phyloP scores from a whole-genome alignment of 2,888 invertebrate species.

The Priocnemis perturbator region DNA sequence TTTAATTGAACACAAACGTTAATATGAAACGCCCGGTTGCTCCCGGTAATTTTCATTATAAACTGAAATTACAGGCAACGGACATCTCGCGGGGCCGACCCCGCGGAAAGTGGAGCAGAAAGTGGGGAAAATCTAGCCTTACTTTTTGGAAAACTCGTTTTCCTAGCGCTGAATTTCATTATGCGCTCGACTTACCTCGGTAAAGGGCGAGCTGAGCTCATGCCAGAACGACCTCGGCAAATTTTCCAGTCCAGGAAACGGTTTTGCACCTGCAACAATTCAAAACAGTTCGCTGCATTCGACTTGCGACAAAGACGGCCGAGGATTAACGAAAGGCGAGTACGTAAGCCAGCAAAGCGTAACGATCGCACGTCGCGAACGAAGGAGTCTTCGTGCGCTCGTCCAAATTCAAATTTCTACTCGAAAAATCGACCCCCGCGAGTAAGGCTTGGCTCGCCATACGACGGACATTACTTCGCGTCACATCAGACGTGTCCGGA shows the following conservation, averaged over 20 bases:
- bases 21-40: no score
- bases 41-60: no score
- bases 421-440: no score
- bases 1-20: no score
- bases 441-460: no score
- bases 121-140: slow-evolving; percentile 11
- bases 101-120: slow-evolving; percentile 1
- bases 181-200: slow-evolving; percentile 65
- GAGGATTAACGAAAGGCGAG: no score
- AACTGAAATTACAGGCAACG: no score
- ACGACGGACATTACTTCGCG: slow-evolving; percentile 1
- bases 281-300: slow-evolving; percentile 21
- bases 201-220: slow-evolving; percentile 73
- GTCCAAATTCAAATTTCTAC: not conserved
- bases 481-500: not conserved
- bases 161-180: slow-evolving; percentile 1
- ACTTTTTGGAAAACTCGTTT: slow-evolving; percentile 31
- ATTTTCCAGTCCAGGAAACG: slow-evolving; percentile 70
- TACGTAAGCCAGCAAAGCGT: not conserved
- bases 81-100: not conserved
- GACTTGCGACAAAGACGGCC: not conserved
- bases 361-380: not conserved
- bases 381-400: not conserved
- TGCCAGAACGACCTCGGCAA: slow-evolving; percentile 72
- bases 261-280: slow-evolving; percentile 68